A percentile compares a stretch with the other conserved stretches of the same genome.
Evolutionary conservation across 1,140 invertebrate genomes (phyloP).

Genomic region (Ridgeia piscesae): DNA sequence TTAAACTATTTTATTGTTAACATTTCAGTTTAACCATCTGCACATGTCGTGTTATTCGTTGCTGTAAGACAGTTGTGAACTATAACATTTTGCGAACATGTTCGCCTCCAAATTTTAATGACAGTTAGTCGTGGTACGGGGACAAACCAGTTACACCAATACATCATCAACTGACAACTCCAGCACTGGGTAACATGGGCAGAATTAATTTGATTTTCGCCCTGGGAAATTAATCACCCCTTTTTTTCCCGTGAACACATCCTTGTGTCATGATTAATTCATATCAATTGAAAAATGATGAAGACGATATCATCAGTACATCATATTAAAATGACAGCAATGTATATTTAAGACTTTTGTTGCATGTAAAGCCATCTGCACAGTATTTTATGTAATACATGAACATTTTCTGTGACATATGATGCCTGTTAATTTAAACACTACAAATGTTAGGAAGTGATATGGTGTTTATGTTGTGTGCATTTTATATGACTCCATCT

Average conservation of each 20-base stretch:
- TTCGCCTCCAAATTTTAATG: not conserved
- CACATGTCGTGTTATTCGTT: not conserved
- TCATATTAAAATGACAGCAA: not conserved
- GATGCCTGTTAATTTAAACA: no score
- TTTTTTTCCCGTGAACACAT: not conserved
- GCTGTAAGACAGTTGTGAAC: not conserved
- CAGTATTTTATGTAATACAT: not conserved
- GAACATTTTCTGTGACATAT: not conserved
- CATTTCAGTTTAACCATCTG: not conserved
- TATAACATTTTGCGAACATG: no score
- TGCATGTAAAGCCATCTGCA: not conserved
- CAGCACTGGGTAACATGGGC: not conserved
- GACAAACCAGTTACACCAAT: not conserved
- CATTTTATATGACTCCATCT: no score
- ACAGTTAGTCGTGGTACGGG: not conserved
- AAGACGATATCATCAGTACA: not conserved
- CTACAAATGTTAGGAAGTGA: no score
- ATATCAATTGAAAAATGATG: not conserved
- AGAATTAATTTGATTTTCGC: not conserved
- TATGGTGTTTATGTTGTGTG: no score
- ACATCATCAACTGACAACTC: not conserved
- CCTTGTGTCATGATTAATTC: not conserved
- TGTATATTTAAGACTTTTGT: not conserved
- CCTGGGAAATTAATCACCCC: not conserved
- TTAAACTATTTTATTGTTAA: no score